A percentile compares a stretch with the other conserved stretches of the same genome.
These are phyloP conservation scores for Leucoptera coffeella DNA, from an alignment of 2,888 invertebrate genomes.

Conservation along the genomic window DNA sequence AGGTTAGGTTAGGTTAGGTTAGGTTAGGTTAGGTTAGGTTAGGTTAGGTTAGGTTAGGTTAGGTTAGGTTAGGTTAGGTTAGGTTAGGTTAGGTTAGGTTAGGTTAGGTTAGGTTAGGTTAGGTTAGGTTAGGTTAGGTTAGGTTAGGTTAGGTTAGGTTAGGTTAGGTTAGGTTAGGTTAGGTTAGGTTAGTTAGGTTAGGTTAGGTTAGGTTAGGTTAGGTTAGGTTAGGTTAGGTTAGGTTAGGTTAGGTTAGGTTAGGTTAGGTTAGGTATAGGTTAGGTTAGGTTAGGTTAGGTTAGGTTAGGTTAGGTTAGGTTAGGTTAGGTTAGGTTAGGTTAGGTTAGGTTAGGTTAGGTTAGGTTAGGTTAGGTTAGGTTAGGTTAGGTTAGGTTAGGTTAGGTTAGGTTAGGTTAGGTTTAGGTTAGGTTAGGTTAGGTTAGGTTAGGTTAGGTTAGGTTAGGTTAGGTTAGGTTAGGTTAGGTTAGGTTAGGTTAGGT, in stretches of 20 bases:
- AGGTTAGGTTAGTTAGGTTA: conserved; percentile 1
- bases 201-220: conserved; percentile 2
- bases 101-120: conserved; percentile 2
- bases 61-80: conserved; percentile 2
- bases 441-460: conserved; percentile 2
- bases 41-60: conserved; percentile 2
- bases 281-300: background rate
- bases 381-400: conserved; percentile 2
- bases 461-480: conserved; percentile 2
- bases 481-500: conserved; percentile 2
- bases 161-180: conserved; percentile 2
- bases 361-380: conserved; percentile 2
- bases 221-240: conserved; percentile 1
- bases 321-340: background rate
- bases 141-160: conserved; percentile 2
- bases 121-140: conserved; percentile 2
- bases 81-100: conserved; percentile 2
- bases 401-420: conserved; percentile 2
- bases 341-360: conserved; percentile 2
- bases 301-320: background rate
- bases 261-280: too few relatives aligned
- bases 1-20: conserved; percentile 1
- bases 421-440: conserved; percentile 2
- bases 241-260: background rate
- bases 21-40: conserved; percentile 2